Evolutionary conservation across 2,113 vertebrate genomes (phyloP), one percentile per base, ranked within the genome.

Genomic region (Lophotis ruficrista): DNA sequence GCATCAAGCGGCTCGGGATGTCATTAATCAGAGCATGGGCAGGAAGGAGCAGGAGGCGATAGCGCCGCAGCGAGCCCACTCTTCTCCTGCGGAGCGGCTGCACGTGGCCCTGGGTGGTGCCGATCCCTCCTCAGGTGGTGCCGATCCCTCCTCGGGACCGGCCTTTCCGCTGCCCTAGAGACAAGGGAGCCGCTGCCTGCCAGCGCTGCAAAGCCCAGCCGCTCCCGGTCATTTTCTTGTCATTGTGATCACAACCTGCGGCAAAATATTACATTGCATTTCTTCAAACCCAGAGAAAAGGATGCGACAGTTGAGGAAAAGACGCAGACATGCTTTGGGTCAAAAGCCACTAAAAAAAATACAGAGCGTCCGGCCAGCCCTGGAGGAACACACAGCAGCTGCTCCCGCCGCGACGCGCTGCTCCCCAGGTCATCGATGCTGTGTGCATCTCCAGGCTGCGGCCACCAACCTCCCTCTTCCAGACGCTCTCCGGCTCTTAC

Each of bases 21-120:
- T 92, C 93, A 92, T 97, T 97, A 96, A 97, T 96, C 95, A 96
- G 87, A 83, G 70, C 88, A 83, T 7, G 87, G 96, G 95, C 92
- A 87, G 5, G 28, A 64, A 93, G 95, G 84, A 48, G 10, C 69
- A 25, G 95, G 56, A 94, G 87, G 86, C 35, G 87, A 50, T 23
- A 76, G 45, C 79, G 7, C n/a, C 48, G 41, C 45, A 41, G 78
- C 0, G 0, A 85, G 80, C 57, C 62, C 66, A 37, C 68, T 58
- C 50, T 35, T 56, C 9, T 19, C 89, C 61, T 4, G 27, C 1
- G 2, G 83, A 91, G 88, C 1, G 11, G 80, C 81, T 73, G 80
- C 3, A 18, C 4, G 0, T 3, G 38, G 48, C 21, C 45, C 76
- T 80, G 87, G 94, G 50, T 3, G 79, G 54, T 14, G 66, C 76